A percentile compares a stretch with the other conserved stretches of the same genome.
Conservation (phyloP, 2,113 vertebrate species). For the Macquaria ambigua region DNA sequence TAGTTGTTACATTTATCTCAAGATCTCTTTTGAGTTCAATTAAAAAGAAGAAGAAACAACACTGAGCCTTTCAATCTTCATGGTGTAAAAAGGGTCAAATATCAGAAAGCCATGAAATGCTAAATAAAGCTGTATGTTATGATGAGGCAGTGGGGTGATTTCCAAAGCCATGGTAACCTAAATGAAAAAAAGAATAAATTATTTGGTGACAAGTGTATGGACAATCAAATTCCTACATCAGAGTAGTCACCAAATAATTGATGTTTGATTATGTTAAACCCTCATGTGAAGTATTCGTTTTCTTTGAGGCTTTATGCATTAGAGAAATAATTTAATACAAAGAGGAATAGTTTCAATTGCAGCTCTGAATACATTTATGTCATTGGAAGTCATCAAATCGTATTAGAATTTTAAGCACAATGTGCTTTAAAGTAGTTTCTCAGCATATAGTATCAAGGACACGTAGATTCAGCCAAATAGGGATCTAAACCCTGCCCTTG, state of each 20-base stretch:
- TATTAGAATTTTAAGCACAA: conserved; percentile 52
- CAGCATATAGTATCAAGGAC: conserved; percentile 40
- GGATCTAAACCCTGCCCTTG: conserved; percentile 70
- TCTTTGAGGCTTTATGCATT: conserved; percentile 59
- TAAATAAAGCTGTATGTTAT: conserved; percentile 64
- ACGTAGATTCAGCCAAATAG: conserved; percentile 74
- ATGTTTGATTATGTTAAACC: conserved; percentile 63
- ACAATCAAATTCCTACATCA: conserved; percentile 47
- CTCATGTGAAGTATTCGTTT: conserved; percentile 58
- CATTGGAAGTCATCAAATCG: conserved; percentile 70
- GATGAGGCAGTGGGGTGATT: conserved; percentile 50
- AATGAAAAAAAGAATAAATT: conserved; percentile 52
- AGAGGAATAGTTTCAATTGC: conserved; percentile 64
- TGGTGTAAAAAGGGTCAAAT: conserved; percentile 41
- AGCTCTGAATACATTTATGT: conserved; percentile 86
- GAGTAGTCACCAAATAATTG: conserved; percentile 70
- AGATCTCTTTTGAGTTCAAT: conserved; percentile 19
- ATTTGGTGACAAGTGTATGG: conserved; percentile 68
- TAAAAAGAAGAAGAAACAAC: conserved; percentile 23
- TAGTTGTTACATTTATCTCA: conserved; percentile 12
- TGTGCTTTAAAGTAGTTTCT: conserved; percentile 47
- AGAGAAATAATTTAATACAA: conserved; percentile 50
- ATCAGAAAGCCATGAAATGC: conserved; percentile 68
- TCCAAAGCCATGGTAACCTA: conserved; percentile 53
- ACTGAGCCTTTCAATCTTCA: conserved; percentile 44